phyloP scores from a whole-genome alignment of 2,113 vertebrate genomes.

The Phalacrocorax pelagicus region DNA sequence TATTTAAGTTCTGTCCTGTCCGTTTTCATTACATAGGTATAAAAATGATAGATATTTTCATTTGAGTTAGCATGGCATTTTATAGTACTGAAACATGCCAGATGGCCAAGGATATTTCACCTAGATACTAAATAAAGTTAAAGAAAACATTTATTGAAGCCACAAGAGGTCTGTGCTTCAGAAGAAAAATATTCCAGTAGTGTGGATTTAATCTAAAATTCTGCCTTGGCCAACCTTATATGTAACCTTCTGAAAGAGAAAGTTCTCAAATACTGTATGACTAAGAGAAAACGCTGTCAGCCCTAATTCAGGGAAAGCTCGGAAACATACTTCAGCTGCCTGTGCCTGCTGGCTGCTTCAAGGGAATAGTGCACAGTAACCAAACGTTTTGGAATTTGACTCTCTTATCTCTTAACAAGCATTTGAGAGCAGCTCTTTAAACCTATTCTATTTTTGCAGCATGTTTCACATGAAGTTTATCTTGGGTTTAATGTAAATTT shows the following conservation, averaged over 20 bases:
- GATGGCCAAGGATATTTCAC: background rate
- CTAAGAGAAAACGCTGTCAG: conserved; percentile 5
- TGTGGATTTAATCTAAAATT: background rate
- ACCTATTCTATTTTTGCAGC: background rate
- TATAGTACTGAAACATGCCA: background rate
- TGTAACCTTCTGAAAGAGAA: background rate
- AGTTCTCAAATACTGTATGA: background rate
- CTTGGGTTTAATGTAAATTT: background rate
- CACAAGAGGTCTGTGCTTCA: background rate
- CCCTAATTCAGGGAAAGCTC: background rate
- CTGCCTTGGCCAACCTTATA: background rate
- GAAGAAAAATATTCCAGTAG: background rate
- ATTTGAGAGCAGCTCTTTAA: background rate
- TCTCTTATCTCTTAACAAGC: background rate
- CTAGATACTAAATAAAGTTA: background rate
- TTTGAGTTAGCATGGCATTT: background rate
- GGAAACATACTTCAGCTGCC: background rate
- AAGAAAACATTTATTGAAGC: background rate
- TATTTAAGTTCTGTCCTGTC: background rate
- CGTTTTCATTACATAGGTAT: background rate
- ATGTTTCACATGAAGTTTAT: background rate
- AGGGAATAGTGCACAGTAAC: background rate
- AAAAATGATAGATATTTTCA: background rate
- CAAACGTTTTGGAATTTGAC: background rate
- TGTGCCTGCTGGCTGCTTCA: background rate